Percentiles rank a stretch among this genome's conserved stretches.
phyloP scores from a whole-genome alignment of 2,797 vertebrate genomes.

The Darevskia nairensis region DNA sequence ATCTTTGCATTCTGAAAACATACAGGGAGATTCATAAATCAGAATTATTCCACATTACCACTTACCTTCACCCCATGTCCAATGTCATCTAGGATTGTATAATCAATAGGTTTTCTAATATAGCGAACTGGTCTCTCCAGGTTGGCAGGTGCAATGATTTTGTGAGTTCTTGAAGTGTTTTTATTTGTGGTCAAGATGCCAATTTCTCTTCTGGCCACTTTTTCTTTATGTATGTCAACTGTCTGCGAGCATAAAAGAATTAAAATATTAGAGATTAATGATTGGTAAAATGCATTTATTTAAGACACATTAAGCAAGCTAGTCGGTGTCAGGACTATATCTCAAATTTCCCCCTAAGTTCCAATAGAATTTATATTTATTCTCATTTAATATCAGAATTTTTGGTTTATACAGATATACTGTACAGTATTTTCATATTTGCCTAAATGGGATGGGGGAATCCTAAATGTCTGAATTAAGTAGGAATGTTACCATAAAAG shows the following conservation, averaged over 20 bases:
- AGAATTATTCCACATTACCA: slow-evolving; percentile 62
- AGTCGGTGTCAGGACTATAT: background rate
- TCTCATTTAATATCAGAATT: background rate
- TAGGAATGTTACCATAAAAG: background rate
- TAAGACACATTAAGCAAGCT: slow-evolving; percentile 33
- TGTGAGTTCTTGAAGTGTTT: slow-evolving; percentile 99
- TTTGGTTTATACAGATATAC: background rate
- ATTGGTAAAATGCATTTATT: background rate
- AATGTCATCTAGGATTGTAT: slow-evolving; percentile 97
- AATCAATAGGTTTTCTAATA: slow-evolving; percentile 98
- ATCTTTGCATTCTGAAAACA: slow-evolving; percentile 65
- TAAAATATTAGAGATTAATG: slow-evolving; percentile 65
- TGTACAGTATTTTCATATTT: background rate
- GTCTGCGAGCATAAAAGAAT: slow-evolving; percentile 84
- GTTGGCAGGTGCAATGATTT: slow-evolving; percentile 98
- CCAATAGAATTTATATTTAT: background rate
- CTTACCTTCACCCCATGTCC: slow-evolving; percentile 98
- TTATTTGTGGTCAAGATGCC: slow-evolving; percentile 99
- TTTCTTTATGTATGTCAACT: slow-evolving; percentile 99
- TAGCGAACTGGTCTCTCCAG: slow-evolving; percentile 98
- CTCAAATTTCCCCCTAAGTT: slow-evolving; percentile 24
- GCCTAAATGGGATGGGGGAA: background rate
- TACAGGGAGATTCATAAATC: slow-evolving; percentile 65
- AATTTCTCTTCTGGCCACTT: slow-evolving; percentile 98
- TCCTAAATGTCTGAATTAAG: background rate